Base-by-base conservation (phyloP, 53 echinoderm and acorn worm species). In the Henricia sp. region DNA sequence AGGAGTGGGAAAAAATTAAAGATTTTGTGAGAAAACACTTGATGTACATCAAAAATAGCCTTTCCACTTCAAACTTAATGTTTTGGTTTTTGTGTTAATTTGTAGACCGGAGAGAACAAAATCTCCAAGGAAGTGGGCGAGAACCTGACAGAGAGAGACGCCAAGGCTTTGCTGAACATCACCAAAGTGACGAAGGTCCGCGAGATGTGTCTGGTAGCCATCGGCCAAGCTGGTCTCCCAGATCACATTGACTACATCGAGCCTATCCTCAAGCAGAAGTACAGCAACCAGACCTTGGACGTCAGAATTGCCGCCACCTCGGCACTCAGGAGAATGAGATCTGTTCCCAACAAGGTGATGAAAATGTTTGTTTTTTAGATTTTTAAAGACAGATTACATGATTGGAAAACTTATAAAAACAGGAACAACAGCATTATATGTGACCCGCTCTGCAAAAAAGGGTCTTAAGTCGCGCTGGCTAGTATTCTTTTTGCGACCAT, bases 151-250 rank as follows among this genome's bases (percentile, higher is more conserved):
- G 4, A 52, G 26, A 44, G 64, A 6, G 70, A 69, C 1, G 77
- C 67, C 55, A 50, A 50, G 71, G 35, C 56, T 13, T 67, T 78
- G 25, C 30, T 80, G 59, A 68, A 76, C 16, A 70, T 57, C 68
- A 35, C 35, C 59, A 59, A 33, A 14, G 51, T 44, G 16, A 86
- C 78, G 62, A 86, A 90, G 70, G 42, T 90, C 44, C 83, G 83
- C 12, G 72, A 73, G 55, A 88, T 88, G 88, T 90, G 90, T 41
- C 17, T 90, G 42, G 53, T 86, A 1, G 70, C 90, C 44, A 90
- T 86, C 37, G 90, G 90, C 17, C 71, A 90, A 50, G 74, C 86
- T 24, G 90, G 86, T 6, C 66, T 90, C 11, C 52, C 55, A n/a
- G 71, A 80, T 37, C 57, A 80, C 41, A 24, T 74, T 20, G 2